Conservation (phyloP, 1,140 invertebrate species). For the Papilio helenus region DNA sequence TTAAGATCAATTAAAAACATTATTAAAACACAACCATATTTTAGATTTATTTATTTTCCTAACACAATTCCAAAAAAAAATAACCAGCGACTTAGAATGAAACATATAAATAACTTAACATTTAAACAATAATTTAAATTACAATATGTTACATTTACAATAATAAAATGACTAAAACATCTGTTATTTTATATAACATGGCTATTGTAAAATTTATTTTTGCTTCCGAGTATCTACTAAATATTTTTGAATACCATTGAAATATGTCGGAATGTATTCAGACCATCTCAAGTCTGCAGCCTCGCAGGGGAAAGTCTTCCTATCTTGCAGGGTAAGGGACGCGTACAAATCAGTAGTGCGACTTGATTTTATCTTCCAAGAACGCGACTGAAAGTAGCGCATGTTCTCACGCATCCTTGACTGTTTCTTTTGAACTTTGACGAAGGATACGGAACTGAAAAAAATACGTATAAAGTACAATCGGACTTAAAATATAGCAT, state of each 20-base stretch:
- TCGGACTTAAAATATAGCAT: no score
- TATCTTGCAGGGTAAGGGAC: slow-evolving; percentile 46
- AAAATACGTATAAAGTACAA: neutral
- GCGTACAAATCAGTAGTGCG: slow-evolving; percentile 40
- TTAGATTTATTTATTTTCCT: no score
- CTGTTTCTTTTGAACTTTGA: slow-evolving; percentile 47
- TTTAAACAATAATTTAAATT: no score
- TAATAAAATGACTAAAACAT: no score
- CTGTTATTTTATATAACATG: no score
- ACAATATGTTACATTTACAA: no score
- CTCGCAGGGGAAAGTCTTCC: slow-evolving; percentile 45
- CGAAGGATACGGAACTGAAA: slow-evolving; percentile 6
- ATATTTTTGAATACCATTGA: slow-evolving; percentile 47
- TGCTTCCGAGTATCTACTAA: slow-evolving; percentile 32
- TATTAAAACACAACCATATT: no score
- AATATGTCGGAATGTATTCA: slow-evolving; percentile 49
- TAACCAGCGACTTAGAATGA: no score
- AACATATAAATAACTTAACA: no score
- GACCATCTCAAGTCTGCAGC: slow-evolving; percentile 49
- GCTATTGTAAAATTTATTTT: neutral
- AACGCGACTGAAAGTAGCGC: slow-evolving; percentile 47
- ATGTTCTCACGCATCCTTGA: slow-evolving; percentile 36
- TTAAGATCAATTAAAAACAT: no score
- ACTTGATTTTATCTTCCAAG: slow-evolving; percentile 48
- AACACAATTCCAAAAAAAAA: no score